Evolutionary conservation across 2,888 invertebrate genomes (phyloP).

Genomic region (Nephrotoma flavescens): DNA sequence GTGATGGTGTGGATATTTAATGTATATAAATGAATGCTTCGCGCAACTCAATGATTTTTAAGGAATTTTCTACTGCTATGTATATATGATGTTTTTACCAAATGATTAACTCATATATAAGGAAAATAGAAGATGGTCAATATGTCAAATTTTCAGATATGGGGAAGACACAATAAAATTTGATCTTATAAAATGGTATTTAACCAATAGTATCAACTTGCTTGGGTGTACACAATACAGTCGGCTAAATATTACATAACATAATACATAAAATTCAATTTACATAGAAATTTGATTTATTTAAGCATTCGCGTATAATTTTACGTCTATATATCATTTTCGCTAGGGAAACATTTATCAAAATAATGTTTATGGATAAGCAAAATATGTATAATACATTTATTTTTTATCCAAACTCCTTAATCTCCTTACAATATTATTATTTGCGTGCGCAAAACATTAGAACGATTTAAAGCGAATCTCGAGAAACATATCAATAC

Average conservation of each 20-base stretch:
- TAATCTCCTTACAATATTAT: not conserved
- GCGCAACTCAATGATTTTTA: not conserved
- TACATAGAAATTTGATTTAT: not conserved
- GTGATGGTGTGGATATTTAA: not conserved
- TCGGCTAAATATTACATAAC: not conserved
- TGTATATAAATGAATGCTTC: not conserved
- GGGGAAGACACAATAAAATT: not conserved
- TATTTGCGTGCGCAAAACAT: not conserved
- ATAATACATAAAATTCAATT: not conserved
- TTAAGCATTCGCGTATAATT: not conserved
- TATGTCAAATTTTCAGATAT: not conserved
- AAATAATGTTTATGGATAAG: not conserved
- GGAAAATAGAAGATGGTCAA: not conserved
- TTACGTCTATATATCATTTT: not conserved
- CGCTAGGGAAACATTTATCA: not conserved
- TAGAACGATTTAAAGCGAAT: not conserved
- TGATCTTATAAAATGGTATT: not conserved
- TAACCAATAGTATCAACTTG: not conserved
- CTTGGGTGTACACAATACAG: not conserved
- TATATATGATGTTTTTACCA: not conserved
- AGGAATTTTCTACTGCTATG: not conserved
- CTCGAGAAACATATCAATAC: not conserved
- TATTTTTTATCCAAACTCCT: not conserved
- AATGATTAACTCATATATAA: not conserved
- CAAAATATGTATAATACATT: not conserved